phyloP scores from a whole-genome alignment of 2,888 invertebrate genomes.

The Papilio demoleus region DNA sequence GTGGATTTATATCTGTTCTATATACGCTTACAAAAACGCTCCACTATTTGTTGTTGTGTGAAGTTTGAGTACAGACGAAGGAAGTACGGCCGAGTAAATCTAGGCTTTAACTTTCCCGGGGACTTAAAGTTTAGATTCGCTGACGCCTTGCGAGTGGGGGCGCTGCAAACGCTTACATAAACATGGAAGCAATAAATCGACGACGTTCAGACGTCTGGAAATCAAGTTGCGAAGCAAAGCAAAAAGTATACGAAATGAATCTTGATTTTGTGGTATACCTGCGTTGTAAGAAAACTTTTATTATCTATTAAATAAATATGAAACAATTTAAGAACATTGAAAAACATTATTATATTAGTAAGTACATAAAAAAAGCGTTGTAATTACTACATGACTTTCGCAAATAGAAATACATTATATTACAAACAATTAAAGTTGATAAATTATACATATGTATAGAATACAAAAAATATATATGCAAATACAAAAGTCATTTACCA shows the following conservation, averaged over 20 bases:
- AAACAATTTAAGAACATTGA: too few species aligned
- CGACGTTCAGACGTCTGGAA: slow-evolving; percentile 21
- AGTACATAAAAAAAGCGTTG: too few species aligned
- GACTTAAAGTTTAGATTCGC: slow-evolving; percentile 38
- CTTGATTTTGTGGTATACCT: not conserved
- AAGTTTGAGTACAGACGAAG: slow-evolving; percentile 20
- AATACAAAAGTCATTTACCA: too few species aligned
- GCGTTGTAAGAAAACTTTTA: not conserved
- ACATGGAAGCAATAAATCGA: slow-evolving; percentile 39
- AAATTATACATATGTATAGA: too few species aligned
- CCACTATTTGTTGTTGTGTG: slow-evolving; percentile 22
- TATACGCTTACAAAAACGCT: slow-evolving; percentile 9
- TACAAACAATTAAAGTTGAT: too few species aligned
- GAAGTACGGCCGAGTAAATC: slow-evolving; percentile 36
- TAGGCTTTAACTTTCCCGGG: slow-evolving; percentile 34
- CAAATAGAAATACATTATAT: too few species aligned
- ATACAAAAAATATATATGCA: too few species aligned
- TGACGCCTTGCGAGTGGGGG: slow-evolving; percentile 24
- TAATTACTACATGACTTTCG: too few species aligned
- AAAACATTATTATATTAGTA: too few species aligned
- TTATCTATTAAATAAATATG: not conserved
- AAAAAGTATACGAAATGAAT: slow-evolving; percentile 25
- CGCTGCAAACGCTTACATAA: slow-evolving; percentile 35
- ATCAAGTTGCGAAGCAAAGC: slow-evolving; percentile 23
- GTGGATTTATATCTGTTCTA: not conserved